phyloP scores from a whole-genome alignment of 1,140 invertebrate species.

The Musca domestica region DNA sequence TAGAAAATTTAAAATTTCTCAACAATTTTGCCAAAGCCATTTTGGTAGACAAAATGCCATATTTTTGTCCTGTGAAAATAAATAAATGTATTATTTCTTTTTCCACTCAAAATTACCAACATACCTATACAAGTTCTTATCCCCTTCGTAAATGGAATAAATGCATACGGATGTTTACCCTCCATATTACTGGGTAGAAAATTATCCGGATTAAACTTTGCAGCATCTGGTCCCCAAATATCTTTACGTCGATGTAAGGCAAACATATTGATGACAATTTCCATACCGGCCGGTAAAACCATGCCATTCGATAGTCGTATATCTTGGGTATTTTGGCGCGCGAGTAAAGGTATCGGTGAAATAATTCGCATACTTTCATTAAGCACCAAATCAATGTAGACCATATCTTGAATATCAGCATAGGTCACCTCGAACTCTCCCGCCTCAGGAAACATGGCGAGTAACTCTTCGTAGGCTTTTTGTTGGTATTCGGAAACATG shows the following conservation, averaged over 20 bases:
- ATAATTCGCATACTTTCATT: conserved; percentile 62
- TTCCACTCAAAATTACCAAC: too few relatives aligned
- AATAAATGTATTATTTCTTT: too few relatives aligned
- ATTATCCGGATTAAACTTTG: conserved; percentile 41
- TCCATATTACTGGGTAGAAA: conserved; percentile 36
- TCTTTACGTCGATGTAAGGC: conserved; percentile 33
- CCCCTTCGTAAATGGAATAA: conserved; percentile 41
- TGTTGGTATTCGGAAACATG: conserved; percentile 56
- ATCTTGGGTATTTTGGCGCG: conserved; percentile 26
- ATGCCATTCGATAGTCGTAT: conserved; percentile 32
- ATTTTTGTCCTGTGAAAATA: too few relatives aligned
- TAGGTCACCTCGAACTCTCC: conserved; percentile 53
- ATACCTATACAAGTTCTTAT: conserved; percentile 39
- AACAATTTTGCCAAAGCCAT: too few relatives aligned
- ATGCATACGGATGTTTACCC: conserved; percentile 34
- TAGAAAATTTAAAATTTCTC: too few relatives aligned
- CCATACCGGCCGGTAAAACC: conserved; percentile 29
- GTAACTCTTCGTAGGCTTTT: conserved; percentile 61
- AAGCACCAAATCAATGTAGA: conserved; percentile 63
- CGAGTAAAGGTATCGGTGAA: conserved; percentile 33
- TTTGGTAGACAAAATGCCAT: too few relatives aligned
- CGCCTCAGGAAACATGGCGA: conserved; percentile 57
- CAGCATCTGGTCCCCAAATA: conserved; percentile 36
- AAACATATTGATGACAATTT: conserved; percentile 32
- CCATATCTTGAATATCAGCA: conserved; percentile 60